Evolutionary conservation across 2,888 invertebrate genomes (phyloP), one percentile per base, ranked within the genome.

Genomic region (Hypolimnas misippus): DNA sequence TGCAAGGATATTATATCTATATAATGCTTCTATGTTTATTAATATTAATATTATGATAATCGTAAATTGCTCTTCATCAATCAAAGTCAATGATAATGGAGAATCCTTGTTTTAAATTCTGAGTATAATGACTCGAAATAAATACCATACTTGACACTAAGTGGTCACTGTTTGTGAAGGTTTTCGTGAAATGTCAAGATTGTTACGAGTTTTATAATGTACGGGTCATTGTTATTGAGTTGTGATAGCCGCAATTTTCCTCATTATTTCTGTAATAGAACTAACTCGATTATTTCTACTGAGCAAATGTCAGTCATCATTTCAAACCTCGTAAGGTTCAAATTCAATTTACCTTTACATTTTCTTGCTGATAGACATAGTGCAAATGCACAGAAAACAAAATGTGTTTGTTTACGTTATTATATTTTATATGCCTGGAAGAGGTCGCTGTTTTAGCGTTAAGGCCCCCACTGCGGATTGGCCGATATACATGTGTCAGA

Each of bases 1-100:
- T 62, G 62, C 57, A 55, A 65, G 51, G 35, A 58, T 62, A 58
- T 58, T 25, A 62, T 42, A 33, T 33, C 21, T 54, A 12, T 21
- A 21, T 59, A 38, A 58, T 17, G 14, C 17, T 21, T 2, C 12
- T 35, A 19, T 42, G 21, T 35, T 17, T 53, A 35, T 35, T 46
- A 53, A 59, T 53, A 52, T n/a, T 25, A 12, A 44, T 35, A 21
- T 40, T n/a, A 21, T 40, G 1, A 31, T 58, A 16, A 31, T 51
- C 25, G 31, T n/a, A 14, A 5, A 50, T 21, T 14, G 29, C 14
- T 49, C 8, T 29, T 7, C 25, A 49, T 49, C 12, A 44, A 10
- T 49, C 14, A 29, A 49, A 49, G 14, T 29, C n/a, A 29, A n/a
- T 19, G 14, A 14, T 25, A 49, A 21, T 46, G 1, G 21, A 29